A percentile compares a stretch with the other conserved stretches of the same genome.
These are phyloP conservation scores for Lacerta agilis DNA, from an alignment of 2,797 vertebrate species.

Conservation along the genomic window DNA sequence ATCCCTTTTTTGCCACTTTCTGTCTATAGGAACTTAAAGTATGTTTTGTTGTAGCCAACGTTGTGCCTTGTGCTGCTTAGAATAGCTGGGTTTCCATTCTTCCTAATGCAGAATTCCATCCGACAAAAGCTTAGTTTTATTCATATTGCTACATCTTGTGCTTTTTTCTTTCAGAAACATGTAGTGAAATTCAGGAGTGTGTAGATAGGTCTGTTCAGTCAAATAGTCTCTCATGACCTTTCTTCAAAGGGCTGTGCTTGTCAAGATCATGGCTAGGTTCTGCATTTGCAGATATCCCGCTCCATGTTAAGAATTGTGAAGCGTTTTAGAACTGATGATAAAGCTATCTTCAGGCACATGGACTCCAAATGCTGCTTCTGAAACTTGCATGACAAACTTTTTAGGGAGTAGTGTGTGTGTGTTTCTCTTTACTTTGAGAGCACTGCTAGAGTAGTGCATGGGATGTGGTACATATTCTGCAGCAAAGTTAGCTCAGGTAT, in stretches of 20 bases:
- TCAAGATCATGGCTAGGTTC: no score
- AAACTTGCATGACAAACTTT: not conserved
- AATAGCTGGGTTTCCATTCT: not conserved
- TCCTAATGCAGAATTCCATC: not conserved
- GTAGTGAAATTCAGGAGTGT: not conserved
- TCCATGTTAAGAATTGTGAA: not conserved
- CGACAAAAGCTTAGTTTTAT: not conserved
- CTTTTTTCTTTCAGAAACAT: not conserved
- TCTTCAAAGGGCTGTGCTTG: not conserved
- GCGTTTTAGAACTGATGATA: not conserved
- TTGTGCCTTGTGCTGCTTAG: not conserved
- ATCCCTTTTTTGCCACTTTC: not conserved
- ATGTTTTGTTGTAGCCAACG: not conserved
- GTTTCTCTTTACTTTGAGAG: conserved; percentile 36
- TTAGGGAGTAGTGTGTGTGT: not conserved
- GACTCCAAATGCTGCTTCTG: not conserved
- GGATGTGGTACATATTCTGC: not conserved
- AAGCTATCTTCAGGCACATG: no score
- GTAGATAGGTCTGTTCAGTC: not conserved
- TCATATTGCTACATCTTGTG: not conserved
- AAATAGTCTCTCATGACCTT: no score
- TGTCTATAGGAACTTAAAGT: not conserved
- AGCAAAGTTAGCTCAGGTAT: not conserved
- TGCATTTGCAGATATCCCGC: not conserved
- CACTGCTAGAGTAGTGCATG: conserved; percentile 33